Evolutionary conservation across 2,113 vertebrate species (phyloP), one percentile per base, ranked within the genome.

Genomic region (Pelusios castaneus): DNA sequence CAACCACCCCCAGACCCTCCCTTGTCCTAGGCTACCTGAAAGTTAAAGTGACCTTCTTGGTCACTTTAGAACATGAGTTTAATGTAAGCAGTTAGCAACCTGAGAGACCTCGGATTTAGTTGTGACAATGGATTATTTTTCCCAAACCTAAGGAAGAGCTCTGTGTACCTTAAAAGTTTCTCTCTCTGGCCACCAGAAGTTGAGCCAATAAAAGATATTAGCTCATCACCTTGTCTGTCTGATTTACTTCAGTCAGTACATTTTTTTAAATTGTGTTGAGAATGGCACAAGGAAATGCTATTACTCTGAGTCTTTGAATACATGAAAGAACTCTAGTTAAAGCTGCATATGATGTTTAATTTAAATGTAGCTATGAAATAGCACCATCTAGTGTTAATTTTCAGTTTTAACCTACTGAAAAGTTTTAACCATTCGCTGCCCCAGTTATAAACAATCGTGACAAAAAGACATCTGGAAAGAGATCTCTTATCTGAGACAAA

Each of bases 371-470:
- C 67, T 95, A 87, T 38, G 76, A 91, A 93, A 96, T 1, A 38
- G 67, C 93, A 81, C 97, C 97, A 97, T 58, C 97, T 98, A 97
- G 87, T 52, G 95, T 87, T 94, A 38, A 43, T 38, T 89, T 47
- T 2, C 38, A 34, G 27, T 21, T 12, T 5, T 1, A 77, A 47
- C 75, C 25, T 84, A 2, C 29, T 79, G 12, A 49, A 90, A 58
- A 7, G 77, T 10, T 45, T 73, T 19, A 80, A 2, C 25, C 83
- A 11, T 2, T 2, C 13, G 55, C 10, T 78, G 49, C 0, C 67
- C 21, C 52, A 92, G 76, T 8, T 7, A 41, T 45, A 16, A 89
- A 88, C 22, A 60, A 80, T 87, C 70, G 24, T 73, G 38, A 73
- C 16, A 67, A 43, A 24, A 34, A 76, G 8, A 43, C 1, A 77